Evolutionary conservation across 1,140 invertebrate genomes (phyloP).

Genomic region (Pteromalus puparum): DNA sequence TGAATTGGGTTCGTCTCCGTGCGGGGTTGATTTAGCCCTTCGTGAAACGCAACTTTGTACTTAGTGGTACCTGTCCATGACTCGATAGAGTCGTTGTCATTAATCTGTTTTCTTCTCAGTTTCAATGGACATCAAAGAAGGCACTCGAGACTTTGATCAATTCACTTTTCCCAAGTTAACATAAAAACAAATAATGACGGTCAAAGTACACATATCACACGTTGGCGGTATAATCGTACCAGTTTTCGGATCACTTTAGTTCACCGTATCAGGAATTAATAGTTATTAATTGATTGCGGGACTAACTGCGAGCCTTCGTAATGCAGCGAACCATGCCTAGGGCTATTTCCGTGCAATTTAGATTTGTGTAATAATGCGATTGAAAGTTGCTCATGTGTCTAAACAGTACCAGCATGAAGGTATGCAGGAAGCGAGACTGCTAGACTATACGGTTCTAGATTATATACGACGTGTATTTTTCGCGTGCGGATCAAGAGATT

Average conservation of each 20-base stretch:
- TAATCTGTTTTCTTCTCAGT: conserved; percentile 49
- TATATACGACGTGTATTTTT: conserved; percentile 41
- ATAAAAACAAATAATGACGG: conserved; percentile 32
- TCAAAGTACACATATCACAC: conserved; percentile 53
- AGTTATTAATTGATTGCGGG: conserved; percentile 42
- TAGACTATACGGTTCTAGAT: conserved; percentile 46
- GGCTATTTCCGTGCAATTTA: conserved; percentile 54
- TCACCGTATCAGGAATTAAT: conserved; percentile 16
- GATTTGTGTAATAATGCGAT: conserved; percentile 51
- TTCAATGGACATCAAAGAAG: conserved; percentile 39
- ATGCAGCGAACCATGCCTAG: conserved; percentile 38
- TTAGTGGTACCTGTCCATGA: conserved; percentile 53
- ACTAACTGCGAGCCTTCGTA: conserved; percentile 48
- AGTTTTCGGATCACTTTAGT: conserved; percentile 42
- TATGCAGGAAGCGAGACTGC: conserved; percentile 45
- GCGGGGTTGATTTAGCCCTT: conserved; percentile 9
- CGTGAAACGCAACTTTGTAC: conserved; percentile 52
- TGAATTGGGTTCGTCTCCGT: conserved; percentile 44
- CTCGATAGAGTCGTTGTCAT: conserved; percentile 45
- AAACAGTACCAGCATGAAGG: conserved; percentile 35
- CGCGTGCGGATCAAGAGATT: conserved; percentile 35
- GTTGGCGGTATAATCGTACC: conserved; percentile 43
- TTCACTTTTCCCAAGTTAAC: conserved; percentile 19
- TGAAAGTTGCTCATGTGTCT: conserved; percentile 41
- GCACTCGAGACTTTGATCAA: conserved; percentile 44